Evolutionary conservation across 2,113 vertebrate species (phyloP).

Genomic region (Reinhardtius hippoglossoides): DNA sequence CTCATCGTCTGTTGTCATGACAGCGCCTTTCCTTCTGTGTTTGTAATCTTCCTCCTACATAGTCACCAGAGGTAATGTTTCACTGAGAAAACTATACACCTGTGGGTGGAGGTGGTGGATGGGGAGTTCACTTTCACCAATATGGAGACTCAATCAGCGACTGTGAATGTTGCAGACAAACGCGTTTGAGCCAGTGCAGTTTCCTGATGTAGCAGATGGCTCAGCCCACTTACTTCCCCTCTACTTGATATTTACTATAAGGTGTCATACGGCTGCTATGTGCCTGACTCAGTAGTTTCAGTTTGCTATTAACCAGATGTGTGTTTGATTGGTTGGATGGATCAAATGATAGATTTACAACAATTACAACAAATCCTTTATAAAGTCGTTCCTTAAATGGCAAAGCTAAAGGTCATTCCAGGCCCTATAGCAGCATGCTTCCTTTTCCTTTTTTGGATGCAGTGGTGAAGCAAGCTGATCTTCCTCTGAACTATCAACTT

Average conservation of each 20-base stretch:
- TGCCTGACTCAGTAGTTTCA: conserved; percentile 14
- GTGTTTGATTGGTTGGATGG: not conserved
- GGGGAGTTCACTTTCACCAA: not conserved
- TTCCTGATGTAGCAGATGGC: conserved; percentile 45
- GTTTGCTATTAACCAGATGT: conserved; percentile 21
- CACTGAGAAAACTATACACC: not conserved
- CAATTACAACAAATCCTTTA: not conserved
- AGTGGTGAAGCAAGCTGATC: not conserved
- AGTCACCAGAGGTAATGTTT: conserved; percentile 14
- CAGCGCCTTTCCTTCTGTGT: conserved; percentile 20
- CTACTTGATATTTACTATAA: conserved; percentile 27
- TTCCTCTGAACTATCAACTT: not conserved
- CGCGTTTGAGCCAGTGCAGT: conserved; percentile 12
- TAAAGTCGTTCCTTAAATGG: no score
- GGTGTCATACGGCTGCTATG: conserved; percentile 16
- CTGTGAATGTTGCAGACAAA: conserved; percentile 27
- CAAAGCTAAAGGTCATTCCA: not conserved
- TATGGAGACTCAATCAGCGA: not conserved
- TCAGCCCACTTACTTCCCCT: conserved; percentile 45
- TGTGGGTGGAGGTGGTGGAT: conserved; percentile 4
- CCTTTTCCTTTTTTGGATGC: not conserved
- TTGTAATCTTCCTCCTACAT: conserved; percentile 41
- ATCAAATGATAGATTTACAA: not conserved
- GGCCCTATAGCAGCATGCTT: not conserved
- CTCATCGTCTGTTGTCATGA: conserved; percentile 23